Conservation (phyloP, 2,888 invertebrate species). For the Himalopsyche anomala region DNA sequence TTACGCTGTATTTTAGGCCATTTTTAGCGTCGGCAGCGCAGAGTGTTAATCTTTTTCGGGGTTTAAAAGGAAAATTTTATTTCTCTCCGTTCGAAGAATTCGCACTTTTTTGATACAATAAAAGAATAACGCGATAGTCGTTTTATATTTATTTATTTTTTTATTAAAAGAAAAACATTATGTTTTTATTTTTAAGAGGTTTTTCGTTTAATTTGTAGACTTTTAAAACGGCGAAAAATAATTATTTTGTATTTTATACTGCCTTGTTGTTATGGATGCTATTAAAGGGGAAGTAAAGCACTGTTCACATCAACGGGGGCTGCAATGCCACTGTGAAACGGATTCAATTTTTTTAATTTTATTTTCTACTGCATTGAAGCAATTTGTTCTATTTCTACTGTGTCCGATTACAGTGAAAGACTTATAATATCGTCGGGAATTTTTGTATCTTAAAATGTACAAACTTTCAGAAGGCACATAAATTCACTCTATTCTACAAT, state of each 20-base stretch:
- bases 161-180: conserved; percentile 33
- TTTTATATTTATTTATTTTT: conserved; percentile 19
- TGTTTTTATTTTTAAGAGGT: conserved; percentile 29
- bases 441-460: too few relatives aligned
- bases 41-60: conserved; percentile 12
- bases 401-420: too few relatives aligned
- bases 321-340: too few relatives aligned
- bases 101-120: conserved; percentile 31
- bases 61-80: conserved; percentile 10
- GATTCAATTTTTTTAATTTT: too few relatives aligned
- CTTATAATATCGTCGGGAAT: too few relatives aligned
- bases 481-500: too few relatives aligned
- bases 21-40: background rate
- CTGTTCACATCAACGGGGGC: background rate
- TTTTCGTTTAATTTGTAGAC: conserved; percentile 18
- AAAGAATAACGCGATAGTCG: conserved; percentile 16
- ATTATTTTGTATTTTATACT: conserved; percentile 10
- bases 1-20: background rate
- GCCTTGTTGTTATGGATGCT: background rate
- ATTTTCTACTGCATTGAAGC: too few relatives aligned
- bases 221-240: conserved; percentile 12
- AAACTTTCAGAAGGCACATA: too few relatives aligned
- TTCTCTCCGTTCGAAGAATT: conserved; percentile 4
- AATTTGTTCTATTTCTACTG: too few relatives aligned
- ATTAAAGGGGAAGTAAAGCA: background rate